Base-by-base conservation (phyloP, 2,888 invertebrate species). In the Cabera pusaria region DNA sequence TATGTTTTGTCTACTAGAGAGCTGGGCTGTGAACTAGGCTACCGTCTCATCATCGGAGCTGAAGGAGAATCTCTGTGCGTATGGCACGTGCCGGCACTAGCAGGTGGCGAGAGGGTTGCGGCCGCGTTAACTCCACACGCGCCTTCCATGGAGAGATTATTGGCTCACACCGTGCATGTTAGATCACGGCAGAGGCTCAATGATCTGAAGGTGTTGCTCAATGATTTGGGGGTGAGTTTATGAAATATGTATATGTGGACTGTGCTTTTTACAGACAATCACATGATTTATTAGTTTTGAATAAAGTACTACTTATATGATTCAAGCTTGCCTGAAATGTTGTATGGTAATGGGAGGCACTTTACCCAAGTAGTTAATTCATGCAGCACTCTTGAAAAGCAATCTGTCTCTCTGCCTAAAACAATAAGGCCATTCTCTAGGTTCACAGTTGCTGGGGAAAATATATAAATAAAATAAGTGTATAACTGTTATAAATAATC, bases 101-200 rank as follows among this genome's bases (percentile, higher is more conserved):
- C 89, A 75, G 72, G 91, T 73, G 80, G 81, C 37, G 88, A 83
- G 68, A 80, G 82, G 23, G 88, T 86, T 40, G 72, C 90, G 34
- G 93, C 95, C 74, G 96, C 96, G 6, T 94, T 97, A 21, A 92
- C 96, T 55, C 96, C 96, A 10, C 97, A 97, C 79, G 93, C 96
- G 63, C 90, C 98, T n/a, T 97, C 98, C 2, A 96, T 98, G 93
- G 98, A 98, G 86, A 93, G 97, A 18, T 89, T 98, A 32, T 90
- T 98, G 18, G 97, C 98, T 3, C 97, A 98, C 72, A 98, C 98
- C 0, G 97, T 98, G 55, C 98, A 98, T 69, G 95, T 98, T 36
- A 91, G 98, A 53, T 96, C 97, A 0, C 92, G 96, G 33, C 94
- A 95, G 49, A 91, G 98, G 22, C 89, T 98, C 6, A 92, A 92